Evolutionary conservation across 1,140 invertebrate genomes (phyloP).

Genomic region (Antheraea pernyi): DNA sequence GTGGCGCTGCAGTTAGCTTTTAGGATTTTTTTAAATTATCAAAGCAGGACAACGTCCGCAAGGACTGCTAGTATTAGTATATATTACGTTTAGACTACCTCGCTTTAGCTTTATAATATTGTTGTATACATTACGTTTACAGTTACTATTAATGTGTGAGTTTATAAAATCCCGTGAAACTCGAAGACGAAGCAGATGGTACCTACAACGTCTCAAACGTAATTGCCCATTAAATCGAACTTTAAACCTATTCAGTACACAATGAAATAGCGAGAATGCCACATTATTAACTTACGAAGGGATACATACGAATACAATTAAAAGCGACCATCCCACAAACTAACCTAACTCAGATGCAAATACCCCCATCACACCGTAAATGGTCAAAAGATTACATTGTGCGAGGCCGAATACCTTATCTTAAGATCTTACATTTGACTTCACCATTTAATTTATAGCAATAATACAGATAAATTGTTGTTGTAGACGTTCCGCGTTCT

Average conservation of each 20-base stretch:
- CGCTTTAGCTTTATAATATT: too few species aligned
- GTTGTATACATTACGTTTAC: too few species aligned
- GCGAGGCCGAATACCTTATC: slow-evolving; percentile 64
- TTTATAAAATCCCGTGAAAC: neutral
- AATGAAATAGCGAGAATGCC: slow-evolving; percentile 70
- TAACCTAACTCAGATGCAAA: slow-evolving; percentile 69
- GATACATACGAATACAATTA: slow-evolving; percentile 62
- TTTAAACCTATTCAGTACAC: slow-evolving; percentile 66
- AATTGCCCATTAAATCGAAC: slow-evolving; percentile 65
- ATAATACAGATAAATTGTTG: slow-evolving; percentile 73
- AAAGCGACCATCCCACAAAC: slow-evolving; percentile 36
- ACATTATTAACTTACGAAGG: slow-evolving; percentile 54
- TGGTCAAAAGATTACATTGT: slow-evolving; percentile 77
- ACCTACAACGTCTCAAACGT: slow-evolving; percentile 22
- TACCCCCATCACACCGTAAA: slow-evolving; percentile 59
- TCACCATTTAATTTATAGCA: slow-evolving; percentile 73
- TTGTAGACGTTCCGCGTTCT: slow-evolving; percentile 65
- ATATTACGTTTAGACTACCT: too few species aligned
- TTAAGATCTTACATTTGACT: slow-evolving; percentile 56
- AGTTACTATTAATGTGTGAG: neutral
- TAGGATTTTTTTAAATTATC: too few species aligned
- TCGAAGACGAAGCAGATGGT: slow-evolving; percentile 7
- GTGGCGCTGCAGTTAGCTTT: too few species aligned
- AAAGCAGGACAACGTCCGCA: too few species aligned
- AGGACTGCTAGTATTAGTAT: too few species aligned